Percentiles rank a stretch among this genome's conserved stretches.
These are phyloP conservation scores for Oceanites oceanicus DNA, from an alignment of 2,113 vertebrate species.

Conservation along the genomic window DNA sequence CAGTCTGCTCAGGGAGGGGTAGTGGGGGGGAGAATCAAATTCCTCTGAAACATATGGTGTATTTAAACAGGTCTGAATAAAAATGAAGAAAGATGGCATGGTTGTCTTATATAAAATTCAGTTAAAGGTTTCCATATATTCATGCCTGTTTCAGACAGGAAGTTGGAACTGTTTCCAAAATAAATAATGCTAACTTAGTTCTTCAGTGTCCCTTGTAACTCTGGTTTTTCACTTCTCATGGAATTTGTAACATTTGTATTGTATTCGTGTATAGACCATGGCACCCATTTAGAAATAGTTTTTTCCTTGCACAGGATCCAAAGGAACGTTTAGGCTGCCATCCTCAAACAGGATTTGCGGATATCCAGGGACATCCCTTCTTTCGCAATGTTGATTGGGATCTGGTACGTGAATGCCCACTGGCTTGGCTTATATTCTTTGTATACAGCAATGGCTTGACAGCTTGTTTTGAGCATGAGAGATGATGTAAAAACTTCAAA, in stretches of 20 bases:
- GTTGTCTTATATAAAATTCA: not conserved
- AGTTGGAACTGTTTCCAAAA: not conserved
- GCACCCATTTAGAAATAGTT: not conserved
- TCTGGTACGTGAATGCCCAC: constrained; percentile 80
- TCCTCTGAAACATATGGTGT: not conserved
- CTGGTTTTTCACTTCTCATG: not conserved
- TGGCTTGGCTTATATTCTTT: not conserved
- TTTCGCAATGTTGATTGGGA: constrained; percentile 99
- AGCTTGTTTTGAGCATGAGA: not conserved
- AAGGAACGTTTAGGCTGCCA: constrained; percentile 97
- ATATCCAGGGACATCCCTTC: constrained; percentile 96
- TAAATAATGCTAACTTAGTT: not conserved
- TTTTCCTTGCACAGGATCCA: constrained; percentile 81
- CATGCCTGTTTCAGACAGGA: not conserved
- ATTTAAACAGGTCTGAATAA: not conserved
- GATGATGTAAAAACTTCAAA: not conserved
- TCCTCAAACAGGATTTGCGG: constrained; percentile 97
- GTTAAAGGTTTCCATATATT: not conserved
- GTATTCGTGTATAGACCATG: not conserved
- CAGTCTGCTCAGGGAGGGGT: not conserved
- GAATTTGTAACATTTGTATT: not conserved
- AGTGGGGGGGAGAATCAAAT: not conserved
- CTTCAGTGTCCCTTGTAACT: not conserved
- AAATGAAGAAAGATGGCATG: not conserved
- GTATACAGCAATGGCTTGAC: not conserved